phyloP scores from a whole-genome alignment of 2,888 invertebrate genomes.

The Sarcophaga rosellei region DNA sequence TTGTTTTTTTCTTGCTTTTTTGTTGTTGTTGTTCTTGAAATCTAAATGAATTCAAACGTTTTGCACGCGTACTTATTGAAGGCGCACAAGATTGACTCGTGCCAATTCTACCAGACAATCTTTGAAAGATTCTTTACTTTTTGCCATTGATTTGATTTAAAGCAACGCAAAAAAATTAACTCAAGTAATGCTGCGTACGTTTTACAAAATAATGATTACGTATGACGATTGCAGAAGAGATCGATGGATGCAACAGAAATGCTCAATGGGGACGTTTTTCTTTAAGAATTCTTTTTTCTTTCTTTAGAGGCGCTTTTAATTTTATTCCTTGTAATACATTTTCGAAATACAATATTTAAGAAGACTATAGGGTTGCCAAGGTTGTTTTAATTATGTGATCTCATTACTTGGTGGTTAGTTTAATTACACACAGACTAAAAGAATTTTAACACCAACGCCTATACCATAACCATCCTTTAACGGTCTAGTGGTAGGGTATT shows the following conservation, averaged over 20 bases:
- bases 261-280: slow-evolving; percentile 38
- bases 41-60: slow-evolving; percentile 63
- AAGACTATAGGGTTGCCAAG: slow-evolving; percentile 47
- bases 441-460: no score
- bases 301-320: slow-evolving; percentile 14
- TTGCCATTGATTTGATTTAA: slow-evolving; percentile 47
- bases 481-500: no score
- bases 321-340: slow-evolving; percentile 59
- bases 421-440: no score
- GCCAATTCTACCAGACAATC: slow-evolving; percentile 60
- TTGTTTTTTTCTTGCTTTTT: neutral
- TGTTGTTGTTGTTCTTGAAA: slow-evolving; percentile 40
- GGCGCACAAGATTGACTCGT: slow-evolving; percentile 65
- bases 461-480: no score
- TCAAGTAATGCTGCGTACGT: slow-evolving; percentile 13
- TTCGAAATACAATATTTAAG: slow-evolving; percentile 23
- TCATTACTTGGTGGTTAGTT: no score
- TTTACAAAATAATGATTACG: slow-evolving; percentile 54
- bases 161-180: slow-evolving; percentile 6
- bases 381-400: no score
- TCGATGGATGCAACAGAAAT: neutral
- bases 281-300: slow-evolving; percentile 5
- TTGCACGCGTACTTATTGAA: slow-evolving; percentile 59
- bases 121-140: slow-evolving; percentile 43
- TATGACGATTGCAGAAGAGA: no score